phyloP scores from a whole-genome alignment of 2,113 vertebrate species.

The Callopanchax toddi region DNA sequence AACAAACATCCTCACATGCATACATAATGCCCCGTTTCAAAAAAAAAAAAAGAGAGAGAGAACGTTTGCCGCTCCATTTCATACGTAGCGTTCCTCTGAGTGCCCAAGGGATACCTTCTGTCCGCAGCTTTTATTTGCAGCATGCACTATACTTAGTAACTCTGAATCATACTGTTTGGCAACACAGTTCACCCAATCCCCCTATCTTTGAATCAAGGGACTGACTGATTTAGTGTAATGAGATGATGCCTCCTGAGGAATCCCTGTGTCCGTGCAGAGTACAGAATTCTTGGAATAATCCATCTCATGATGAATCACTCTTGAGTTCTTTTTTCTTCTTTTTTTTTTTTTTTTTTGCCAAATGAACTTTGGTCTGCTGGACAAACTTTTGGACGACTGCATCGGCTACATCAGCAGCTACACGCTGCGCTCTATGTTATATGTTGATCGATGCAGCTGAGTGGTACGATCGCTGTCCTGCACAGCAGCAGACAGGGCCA shows the following conservation, averaged over 20 bases:
- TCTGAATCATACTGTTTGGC: constrained; percentile 36
- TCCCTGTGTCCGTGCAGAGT: constrained; percentile 46
- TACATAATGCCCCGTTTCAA: constrained; percentile 72
- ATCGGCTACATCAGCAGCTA: constrained; percentile 52
- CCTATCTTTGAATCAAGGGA: constrained; percentile 50
- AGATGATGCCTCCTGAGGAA: constrained; percentile 64
- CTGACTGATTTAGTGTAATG: constrained; percentile 62
- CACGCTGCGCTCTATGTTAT: constrained; percentile 51
- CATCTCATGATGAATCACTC: constrained; percentile 64
- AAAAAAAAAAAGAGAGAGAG: constrained; percentile 46
- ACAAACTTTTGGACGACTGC: constrained; percentile 50
- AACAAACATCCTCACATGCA: constrained; percentile 75
- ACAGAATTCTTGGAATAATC: constrained; percentile 54
- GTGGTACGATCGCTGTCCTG: constrained; percentile 55
- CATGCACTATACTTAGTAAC: constrained; percentile 60
- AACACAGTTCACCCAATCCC: constrained; percentile 41
- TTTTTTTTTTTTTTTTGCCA: no score
- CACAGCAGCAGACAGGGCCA: constrained; percentile 59
- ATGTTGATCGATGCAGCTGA: constrained; percentile 67
- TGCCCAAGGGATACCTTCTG: constrained; percentile 63
- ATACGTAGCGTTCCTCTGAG: constrained; percentile 55
- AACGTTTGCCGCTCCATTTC: constrained; percentile 69
- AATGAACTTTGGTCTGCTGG: constrained; percentile 53
- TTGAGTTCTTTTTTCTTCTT: no score
- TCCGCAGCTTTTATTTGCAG: constrained; percentile 49